Percentiles rank a stretch among this genome's conserved stretches.
phyloP scores from a whole-genome alignment of 2,888 invertebrate genomes.

The Nomada goodeniana region DNA sequence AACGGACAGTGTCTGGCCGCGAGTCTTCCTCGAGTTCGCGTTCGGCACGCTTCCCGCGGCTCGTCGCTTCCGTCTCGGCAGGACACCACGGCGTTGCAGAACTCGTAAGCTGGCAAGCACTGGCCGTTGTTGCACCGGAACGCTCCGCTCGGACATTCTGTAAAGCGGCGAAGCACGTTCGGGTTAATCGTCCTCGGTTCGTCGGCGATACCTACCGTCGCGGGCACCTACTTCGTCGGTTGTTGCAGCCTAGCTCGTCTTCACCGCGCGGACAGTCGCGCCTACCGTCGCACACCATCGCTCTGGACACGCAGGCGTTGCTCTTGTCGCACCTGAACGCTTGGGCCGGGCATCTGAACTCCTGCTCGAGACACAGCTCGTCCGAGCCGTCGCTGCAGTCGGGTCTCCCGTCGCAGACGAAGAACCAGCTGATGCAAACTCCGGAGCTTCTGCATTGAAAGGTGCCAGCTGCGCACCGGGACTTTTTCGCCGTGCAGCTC shows the following conservation, averaged over 20 bases:
- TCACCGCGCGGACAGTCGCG: slow-evolving; percentile 91
- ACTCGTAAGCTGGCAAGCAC: slow-evolving; percentile 95
- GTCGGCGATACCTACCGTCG: not conserved
- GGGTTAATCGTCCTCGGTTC: not conserved
- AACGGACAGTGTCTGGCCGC: slow-evolving; percentile 90
- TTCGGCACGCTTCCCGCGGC: slow-evolving; percentile 86
- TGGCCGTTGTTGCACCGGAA: slow-evolving; percentile 94
- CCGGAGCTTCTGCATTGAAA: slow-evolving; percentile 95
- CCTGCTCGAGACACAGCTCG: slow-evolving; percentile 89
- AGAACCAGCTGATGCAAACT: slow-evolving; percentile 96
- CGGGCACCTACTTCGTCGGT: slow-evolving; percentile 86
- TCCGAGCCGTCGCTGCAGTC: slow-evolving; percentile 95
- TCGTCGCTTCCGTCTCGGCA: slow-evolving; percentile 96
- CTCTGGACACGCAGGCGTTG: slow-evolving; percentile 90
- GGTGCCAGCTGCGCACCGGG: slow-evolving; percentile 93
- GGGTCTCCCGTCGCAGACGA: slow-evolving; percentile 94
- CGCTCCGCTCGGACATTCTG: slow-evolving; percentile 91
- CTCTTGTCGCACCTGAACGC: slow-evolving; percentile 90
- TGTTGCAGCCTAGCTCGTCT: slow-evolving; percentile 89
- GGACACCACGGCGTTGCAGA: slow-evolving; percentile 95
- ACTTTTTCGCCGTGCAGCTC: slow-evolving; percentile 89
- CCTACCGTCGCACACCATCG: slow-evolving; percentile 92
- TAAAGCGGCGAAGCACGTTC: not conserved
- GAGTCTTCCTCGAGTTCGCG: slow-evolving; percentile 83
- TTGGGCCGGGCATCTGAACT: slow-evolving; percentile 88